Conservation (phyloP, 2,113 vertebrate genomes). For the Odobenus rosmarus region DNA sequence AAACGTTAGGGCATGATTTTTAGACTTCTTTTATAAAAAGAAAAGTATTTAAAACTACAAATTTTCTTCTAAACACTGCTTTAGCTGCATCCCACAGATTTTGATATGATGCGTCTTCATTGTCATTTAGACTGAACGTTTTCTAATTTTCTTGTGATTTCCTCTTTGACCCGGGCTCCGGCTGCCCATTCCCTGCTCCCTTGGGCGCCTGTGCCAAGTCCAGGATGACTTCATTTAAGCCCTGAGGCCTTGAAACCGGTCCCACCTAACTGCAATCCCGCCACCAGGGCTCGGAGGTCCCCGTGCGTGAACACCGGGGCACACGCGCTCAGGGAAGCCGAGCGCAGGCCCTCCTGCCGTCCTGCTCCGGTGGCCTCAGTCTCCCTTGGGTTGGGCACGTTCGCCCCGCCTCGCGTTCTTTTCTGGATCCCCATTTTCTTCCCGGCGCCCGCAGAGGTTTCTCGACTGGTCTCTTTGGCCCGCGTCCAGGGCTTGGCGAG, state of each 20-base stretch:
- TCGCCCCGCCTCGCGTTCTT: background rate
- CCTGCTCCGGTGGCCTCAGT: background rate
- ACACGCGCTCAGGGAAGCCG: background rate
- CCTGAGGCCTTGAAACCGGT: background rate
- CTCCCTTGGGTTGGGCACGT: background rate
- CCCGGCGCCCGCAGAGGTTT: background rate
- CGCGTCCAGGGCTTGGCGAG: background rate
- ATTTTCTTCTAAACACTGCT: background rate
- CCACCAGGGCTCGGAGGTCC: background rate
- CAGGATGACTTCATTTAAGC: background rate
- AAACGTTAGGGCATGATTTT: background rate
- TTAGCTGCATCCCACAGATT: background rate
- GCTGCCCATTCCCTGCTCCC: background rate
- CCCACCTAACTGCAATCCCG: rapidly evolving
- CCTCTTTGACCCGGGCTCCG: background rate
- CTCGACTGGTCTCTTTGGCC: background rate
- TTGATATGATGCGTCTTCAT: background rate
- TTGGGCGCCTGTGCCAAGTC: no score
- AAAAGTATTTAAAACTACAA: background rate
- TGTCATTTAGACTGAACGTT: background rate
- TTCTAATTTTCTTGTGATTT: background rate
- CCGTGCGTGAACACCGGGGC: background rate
- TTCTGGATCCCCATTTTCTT: background rate
- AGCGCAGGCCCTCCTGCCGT: background rate
- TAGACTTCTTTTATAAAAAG: background rate